These are phyloP conservation scores for Spilarctia lutea DNA, from an alignment of 2,888 invertebrate genomes.

Conservation along the genomic window DNA sequence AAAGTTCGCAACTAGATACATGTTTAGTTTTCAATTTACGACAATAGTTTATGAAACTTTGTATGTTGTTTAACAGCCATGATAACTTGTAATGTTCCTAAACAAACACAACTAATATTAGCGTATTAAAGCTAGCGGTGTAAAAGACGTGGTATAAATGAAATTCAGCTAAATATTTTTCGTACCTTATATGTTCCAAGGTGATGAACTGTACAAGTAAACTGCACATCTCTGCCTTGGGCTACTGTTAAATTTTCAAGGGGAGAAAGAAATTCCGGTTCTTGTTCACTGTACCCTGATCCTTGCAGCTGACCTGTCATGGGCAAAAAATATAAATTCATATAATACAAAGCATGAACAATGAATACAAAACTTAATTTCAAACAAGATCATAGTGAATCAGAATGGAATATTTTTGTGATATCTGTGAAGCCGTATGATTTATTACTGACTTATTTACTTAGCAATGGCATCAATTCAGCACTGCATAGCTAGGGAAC, in stretches of 20 bases:
- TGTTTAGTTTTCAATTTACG: conserved; percentile 40
- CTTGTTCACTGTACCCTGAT: conserved; percentile 78
- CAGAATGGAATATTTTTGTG: neutral
- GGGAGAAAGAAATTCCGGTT: conserved; percentile 93
- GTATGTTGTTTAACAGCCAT: conserved; percentile 32
- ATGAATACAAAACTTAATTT: neutral
- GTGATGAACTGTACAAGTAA: conserved; percentile 96
- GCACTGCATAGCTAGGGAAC: neutral
- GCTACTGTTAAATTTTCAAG: conserved; percentile 94
- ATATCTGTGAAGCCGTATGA: neutral
- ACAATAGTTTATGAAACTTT: conserved; percentile 40
- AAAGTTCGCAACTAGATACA: conserved; percentile 36
- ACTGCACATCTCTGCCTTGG: conserved; percentile 94
- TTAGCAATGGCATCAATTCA: neutral
- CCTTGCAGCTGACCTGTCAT: conserved; percentile 77
- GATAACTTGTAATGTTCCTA: conserved; percentile 27
- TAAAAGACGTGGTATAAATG: neutral
- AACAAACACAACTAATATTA: conserved; percentile 17
- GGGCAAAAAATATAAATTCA: neutral
- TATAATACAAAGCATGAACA: too few species aligned
- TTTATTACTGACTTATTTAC: neutral
- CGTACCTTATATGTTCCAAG: conserved; percentile 92
- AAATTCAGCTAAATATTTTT: neutral
- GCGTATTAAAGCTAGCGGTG: neutral
- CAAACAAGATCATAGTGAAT: neutral